A percentile compares a stretch with the other conserved stretches of the same genome.
Evolutionary conservation across 2,888 invertebrate genomes (phyloP).

Genomic region (Synanthedon myopaeformis): DNA sequence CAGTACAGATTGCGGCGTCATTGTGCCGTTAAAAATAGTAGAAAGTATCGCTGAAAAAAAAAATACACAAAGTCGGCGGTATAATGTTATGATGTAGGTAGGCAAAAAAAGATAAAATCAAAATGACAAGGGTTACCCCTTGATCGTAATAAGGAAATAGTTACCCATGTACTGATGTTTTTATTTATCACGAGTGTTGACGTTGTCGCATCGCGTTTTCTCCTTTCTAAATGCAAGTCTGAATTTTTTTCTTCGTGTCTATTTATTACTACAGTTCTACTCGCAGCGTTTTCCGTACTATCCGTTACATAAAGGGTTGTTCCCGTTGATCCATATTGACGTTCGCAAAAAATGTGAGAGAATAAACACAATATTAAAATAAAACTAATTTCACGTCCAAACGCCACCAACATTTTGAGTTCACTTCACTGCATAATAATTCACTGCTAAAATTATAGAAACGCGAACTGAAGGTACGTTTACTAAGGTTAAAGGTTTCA

Average conservation of each 20-base stretch:
- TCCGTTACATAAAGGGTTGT: constrained; percentile 48
- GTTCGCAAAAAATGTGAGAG: constrained; percentile 30
- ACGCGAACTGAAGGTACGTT: no score
- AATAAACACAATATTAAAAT: constrained; percentile 36
- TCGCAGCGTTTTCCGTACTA: constrained; percentile 14
- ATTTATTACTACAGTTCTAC: constrained; percentile 40
- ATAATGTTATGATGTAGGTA: constrained; percentile 13
- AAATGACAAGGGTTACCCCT: constrained; percentile 30
- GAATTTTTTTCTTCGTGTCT: constrained; percentile 22
- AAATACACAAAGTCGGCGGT: constrained; percentile 23
- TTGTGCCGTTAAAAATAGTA: constrained; percentile 23
- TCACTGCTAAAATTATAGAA: not conserved
- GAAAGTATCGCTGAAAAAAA: constrained; percentile 19
- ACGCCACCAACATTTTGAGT: constrained; percentile 57
- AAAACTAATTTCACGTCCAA: constrained; percentile 39
- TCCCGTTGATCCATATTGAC: constrained; percentile 34
- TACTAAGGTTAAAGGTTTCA: no score
- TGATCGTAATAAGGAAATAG: constrained; percentile 37
- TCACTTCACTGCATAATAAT: constrained; percentile 49
- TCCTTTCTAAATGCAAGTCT: constrained; percentile 30
- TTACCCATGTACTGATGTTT: constrained; percentile 64
- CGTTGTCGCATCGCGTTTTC: constrained; percentile 47
- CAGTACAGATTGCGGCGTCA: not conserved
- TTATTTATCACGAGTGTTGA: constrained; percentile 33
- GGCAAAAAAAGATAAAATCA: constrained; percentile 13